phyloP scores from a whole-genome alignment of 2,113 vertebrate genomes.

The Syngnathoides biaculeatus region DNA sequence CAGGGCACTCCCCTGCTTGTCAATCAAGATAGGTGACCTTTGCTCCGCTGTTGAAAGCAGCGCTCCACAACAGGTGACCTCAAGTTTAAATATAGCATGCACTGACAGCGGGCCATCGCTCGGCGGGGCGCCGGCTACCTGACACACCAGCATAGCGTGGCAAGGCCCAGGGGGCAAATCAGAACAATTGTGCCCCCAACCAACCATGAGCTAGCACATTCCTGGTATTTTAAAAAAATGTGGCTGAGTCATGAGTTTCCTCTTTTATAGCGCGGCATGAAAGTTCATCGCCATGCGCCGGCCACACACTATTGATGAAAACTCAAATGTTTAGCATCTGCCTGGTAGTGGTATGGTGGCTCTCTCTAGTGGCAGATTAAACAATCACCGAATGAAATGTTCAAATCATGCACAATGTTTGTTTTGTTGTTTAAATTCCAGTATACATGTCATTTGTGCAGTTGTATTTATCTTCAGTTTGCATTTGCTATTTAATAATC shows the following conservation, averaged over 20 bases:
- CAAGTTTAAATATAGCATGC: slow-evolving; percentile 55
- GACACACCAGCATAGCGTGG: slow-evolving; percentile 37
- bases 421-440: too few relatives aligned
- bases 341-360: neutral
- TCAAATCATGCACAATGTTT: neutral
- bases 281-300: neutral
- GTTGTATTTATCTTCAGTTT: too few relatives aligned
- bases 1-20: slow-evolving; percentile 50
- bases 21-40: slow-evolving; percentile 60
- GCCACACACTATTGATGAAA: too few relatives aligned
- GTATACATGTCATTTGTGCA: too few relatives aligned
- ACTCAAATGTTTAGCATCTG: neutral
- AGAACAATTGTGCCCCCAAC: neutral
- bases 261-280: neutral
- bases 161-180: neutral
- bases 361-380: neutral
- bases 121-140: neutral
- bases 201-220: too few relatives aligned
- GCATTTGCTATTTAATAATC: too few relatives aligned
- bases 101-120: neutral
- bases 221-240: neutral
- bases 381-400: neutral
- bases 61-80: slow-evolving; percentile 59
- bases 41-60: slow-evolving; percentile 49
- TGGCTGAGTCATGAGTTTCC: neutral